Evolutionary conservation across 2,113 vertebrate genomes (phyloP).

Genomic region (Phrynocephalus versicolor): DNA sequence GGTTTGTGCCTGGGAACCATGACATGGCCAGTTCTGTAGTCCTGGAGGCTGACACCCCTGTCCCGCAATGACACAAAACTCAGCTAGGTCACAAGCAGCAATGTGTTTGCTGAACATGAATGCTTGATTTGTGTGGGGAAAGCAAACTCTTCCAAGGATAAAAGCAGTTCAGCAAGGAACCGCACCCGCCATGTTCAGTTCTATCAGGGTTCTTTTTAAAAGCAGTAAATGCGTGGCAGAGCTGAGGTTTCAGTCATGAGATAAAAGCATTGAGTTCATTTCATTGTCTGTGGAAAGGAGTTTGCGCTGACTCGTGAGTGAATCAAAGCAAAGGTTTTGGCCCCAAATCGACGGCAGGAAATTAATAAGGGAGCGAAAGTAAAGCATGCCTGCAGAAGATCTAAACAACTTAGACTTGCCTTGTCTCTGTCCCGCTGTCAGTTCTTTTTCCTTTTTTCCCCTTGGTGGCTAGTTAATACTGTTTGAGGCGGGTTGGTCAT

Average conservation of each 20-base stretch:
- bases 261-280: conserved; percentile 64
- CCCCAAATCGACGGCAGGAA: conserved; percentile 64
- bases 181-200: conserved; percentile 66
- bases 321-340: conserved; percentile 66
- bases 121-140: conserved; percentile 60
- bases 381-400: conserved; percentile 67
- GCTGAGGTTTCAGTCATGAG: conserved; percentile 60
- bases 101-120: conserved; percentile 65
- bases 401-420: conserved; percentile 59
- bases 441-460: conserved; percentile 40
- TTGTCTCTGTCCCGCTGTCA: conserved; percentile 56
- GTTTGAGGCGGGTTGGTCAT: conserved; percentile 44
- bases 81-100: conserved; percentile 68
- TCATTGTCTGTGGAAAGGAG: conserved; percentile 52
- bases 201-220: conserved; percentile 67
- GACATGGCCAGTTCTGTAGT: no score
- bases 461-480: conserved; percentile 52
- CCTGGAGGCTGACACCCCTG: no score
- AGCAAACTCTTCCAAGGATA: conserved; percentile 70
- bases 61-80: conserved; percentile 60
- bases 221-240: conserved; percentile 65
- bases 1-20: no score
- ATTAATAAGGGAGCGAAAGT: conserved; percentile 74
- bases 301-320: conserved; percentile 66
- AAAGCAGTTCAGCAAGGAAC: conserved; percentile 66